Base-by-base conservation (phyloP, 2,797 vertebrate genomes). In the Merluccius polli region DNA sequence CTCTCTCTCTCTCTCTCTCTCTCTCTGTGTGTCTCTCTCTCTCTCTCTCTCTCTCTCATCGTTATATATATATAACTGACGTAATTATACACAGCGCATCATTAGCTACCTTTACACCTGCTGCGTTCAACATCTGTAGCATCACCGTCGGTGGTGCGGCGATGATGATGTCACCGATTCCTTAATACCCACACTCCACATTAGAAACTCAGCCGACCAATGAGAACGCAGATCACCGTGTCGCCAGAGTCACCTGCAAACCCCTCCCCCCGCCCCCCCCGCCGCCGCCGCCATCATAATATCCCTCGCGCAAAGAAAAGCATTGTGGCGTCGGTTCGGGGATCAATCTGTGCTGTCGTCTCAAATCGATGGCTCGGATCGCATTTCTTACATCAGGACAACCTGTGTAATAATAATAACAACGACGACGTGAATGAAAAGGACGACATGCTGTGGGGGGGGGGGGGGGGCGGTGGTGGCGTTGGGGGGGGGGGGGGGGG, bases 1-100 rank as follows among this genome's bases (percentile, higher is more conserved):
- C 36, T 71, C 77, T 83, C 70, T 48, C 80, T 82, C 81, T 70
- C 76, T 3, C 35, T 72, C 48, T 33, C 32, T 33, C 32, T 33
- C 32, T 44, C 41, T 44, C 41, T 44, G 4, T 13, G 41, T 15
- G 4, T 44, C 48, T 52, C 48, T 52, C 48, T n/a, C 48, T 0
- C 48, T 52, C 48, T n/a, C 48, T 21, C 21, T 24, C 59, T 24
- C 59, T 65, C 10, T 65, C 59, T 12, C 24, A 38, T 12, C 1
- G 4, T 7, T 38, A 38, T 38, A 38, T 38, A 38, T 38, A 65
- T 3, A 27, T 27, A 65, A 21, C 27, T n/a, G 3, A 24, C n/a
- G 9, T 7, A 24, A 27, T 65, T 59, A n/a, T 59, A 59, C 24
- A 24, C 52, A 24, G 52, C 1, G 21, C 52, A 59, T 59, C 52